Base-by-base conservation (phyloP, 2,797 vertebrate genomes). In the Poeciliopsis infans region DNA sequence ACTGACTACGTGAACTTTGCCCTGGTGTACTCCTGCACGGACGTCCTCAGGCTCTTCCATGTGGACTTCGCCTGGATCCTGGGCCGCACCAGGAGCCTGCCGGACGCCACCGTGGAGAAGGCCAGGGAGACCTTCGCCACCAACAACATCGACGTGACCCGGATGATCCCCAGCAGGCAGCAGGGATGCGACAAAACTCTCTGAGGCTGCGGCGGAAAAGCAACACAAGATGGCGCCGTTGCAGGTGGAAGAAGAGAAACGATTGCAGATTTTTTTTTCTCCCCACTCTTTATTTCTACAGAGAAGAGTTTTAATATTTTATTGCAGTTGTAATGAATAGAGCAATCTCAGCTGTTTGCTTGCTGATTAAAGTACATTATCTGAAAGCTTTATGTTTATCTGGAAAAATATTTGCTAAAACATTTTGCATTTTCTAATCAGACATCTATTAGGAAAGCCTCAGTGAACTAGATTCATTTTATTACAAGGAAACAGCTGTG, bases 21-120 rank as follows among this genome's bases (percentile, higher is more conserved):
- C 0, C 87, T 98, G 55, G 96, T 98, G 31, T 99, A 98, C 85
- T 98, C 97, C 84, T 99, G 98, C 88, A 97, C 96, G 0, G 96
- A 95, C 15, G 79, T 97, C 80, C 83, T 97, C 79, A 94, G 95
- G 91, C 91, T 98, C 79, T 97, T 98, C 90, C 97, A 97, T 0
- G 80, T 97, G 0, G 97, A 98, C 82, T 96, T 97, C 0, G 96
- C 96, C 77, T 99, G 97, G 97, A 96, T 99, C 89, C 68, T 97
- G 76, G 94, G 96, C 78, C 96, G 98, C 84, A 87, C 91, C 41
- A 95, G 95, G 0, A 92, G 94, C 2, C 93, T 98, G 90, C 96
- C 97, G 2, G 93, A 91, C 1, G 86, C 96, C 87, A 96, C 95
- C 0, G 73, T 98, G 4, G 86, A 93, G 51, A 88, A 88, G 11